Base-by-base conservation (phyloP, 2,888 invertebrate species). In the Stomorhina lunata region DNA sequence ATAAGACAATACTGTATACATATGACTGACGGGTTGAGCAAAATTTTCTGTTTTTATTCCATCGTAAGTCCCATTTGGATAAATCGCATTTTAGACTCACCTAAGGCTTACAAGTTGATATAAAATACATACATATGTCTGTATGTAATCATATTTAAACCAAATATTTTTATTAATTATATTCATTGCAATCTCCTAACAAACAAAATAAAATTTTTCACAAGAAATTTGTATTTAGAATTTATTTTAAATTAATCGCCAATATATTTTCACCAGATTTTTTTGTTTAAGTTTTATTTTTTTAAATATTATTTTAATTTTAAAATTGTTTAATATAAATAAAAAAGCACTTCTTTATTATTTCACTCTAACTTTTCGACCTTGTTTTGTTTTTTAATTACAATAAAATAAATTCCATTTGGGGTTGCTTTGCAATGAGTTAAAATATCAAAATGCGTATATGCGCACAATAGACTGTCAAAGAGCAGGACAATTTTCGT, bases 371-470 rank as follows among this genome's bases (percentile, higher is more conserved):
- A 55, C 45, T 45, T 57, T 77, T 27, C 40, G 57, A 53, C 53
- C 57, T 77, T 68, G 40, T 68, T 77, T 77, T 77, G 59, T 69
- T 77, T 78, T 63, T 78, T 37, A 63, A 65, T 57, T 29, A 65
- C 53, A 55, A 55, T 71, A 77, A 55, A 61, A 65, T 55, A 63
- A 78, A 55, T 65, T 78, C 55, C 63, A 55, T 63, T 78, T 63
- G 53, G 71, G 71, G 63, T 63, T 48, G 71, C 25, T 78, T 69
- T 68, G 29, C 32, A 25, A 25, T 55, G 10, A 45, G 29, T 34
- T 45, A 37, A 50, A 15, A 29, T 29, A 37, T 53, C 29, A 29
- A 25, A 17, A 32, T 45, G 22, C 12, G 77, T 17, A 50, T 71
- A 78, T 78, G 78, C 78, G 78, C 71, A 78, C 53, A 15, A 25